phyloP scores from a whole-genome alignment of 2,888 invertebrate genomes.

The Phyto melanocephala region DNA sequence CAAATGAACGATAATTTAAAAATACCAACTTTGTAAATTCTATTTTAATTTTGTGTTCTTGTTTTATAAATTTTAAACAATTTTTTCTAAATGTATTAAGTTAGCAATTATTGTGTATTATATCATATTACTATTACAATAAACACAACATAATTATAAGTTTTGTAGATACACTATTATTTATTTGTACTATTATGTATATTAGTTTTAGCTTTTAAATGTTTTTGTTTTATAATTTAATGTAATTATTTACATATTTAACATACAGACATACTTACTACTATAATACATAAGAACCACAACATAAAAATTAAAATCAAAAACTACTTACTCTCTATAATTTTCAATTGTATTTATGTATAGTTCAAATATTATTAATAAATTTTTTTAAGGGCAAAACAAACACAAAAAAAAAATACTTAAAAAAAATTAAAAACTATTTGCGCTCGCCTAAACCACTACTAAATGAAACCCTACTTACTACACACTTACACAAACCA shows the following conservation, averaged over 20 bases:
- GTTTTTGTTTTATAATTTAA: neutral
- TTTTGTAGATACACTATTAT: conserved; percentile 59
- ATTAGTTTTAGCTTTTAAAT: neutral
- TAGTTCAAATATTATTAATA: conserved; percentile 48
- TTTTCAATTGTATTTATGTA: conserved; percentile 52
- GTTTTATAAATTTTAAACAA: neutral
- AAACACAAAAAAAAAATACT: neutral
- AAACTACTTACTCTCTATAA: neutral
- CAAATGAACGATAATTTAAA: neutral
- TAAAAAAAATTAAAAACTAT: conserved; percentile 26
- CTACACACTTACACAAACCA: neutral
- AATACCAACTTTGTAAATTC: conserved; percentile 23
- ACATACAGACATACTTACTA: neutral
- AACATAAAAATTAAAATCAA: neutral
- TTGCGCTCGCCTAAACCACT: conserved; percentile 40
- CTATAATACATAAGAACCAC: neutral
- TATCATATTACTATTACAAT: conserved; percentile 9
- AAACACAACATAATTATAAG: conserved; percentile 22
- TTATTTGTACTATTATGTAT: conserved; percentile 38
- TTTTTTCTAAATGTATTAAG: neutral
- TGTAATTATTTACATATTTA: neutral
- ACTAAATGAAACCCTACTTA: neutral
- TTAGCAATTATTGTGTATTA: conserved; percentile 25
- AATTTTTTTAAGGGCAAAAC: neutral
- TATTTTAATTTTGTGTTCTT: conserved; percentile 2